Evolutionary conservation across 2,888 invertebrate genomes (phyloP), one percentile per base, ranked within the genome.

Genomic region (Tinea trinotella): DNA sequence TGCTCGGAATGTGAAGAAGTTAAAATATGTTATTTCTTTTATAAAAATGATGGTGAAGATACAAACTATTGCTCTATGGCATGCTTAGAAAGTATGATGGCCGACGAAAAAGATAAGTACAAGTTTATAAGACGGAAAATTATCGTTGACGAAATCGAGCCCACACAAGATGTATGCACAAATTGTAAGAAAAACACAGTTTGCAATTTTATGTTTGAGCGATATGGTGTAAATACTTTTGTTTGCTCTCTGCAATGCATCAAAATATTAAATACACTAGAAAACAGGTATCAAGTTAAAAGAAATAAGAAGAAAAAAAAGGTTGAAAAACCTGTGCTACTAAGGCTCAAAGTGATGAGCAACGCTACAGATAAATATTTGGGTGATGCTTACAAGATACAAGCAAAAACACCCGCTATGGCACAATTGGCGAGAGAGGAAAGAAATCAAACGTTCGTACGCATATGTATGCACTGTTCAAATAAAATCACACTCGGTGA

Each of bases 201-300:
- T 56, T 89, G 87, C 70, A 71, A 66, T 60, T 89, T 75, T 58
- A 64, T 68, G n/a, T 71, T 89, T 54, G 63, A 72, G 40, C 78
- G 87, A 49, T 89, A 89, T 49, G 88, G 88, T 12, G 76, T 84
- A 7, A 64, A 64, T 0, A 73, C 72, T 53, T 73, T 79, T 57
- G 71, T 91, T 35, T 92, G 92, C 62, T 84, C 85, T 22, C 85
- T 88, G 46, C 63, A 66, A 53, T 92, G 92, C 62, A 76, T 91
- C 20, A 88, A 88, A 60, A 60, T 66, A 50, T 84, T 84, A 24
- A 85, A 85, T 40, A 56, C 53, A 58, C 68, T 61, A 62, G 82
- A 84, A 64, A 78, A 79, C 10, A 64, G 78, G 62, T 88, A 75
- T 62, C 71, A 65, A 30, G 63, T 81, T 4, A 76, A 67, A 56